Evolutionary conservation across 2,113 vertebrate species (phyloP), one percentile per base, ranked within the genome.

Genomic region (Apeltes quadracus): DNA sequence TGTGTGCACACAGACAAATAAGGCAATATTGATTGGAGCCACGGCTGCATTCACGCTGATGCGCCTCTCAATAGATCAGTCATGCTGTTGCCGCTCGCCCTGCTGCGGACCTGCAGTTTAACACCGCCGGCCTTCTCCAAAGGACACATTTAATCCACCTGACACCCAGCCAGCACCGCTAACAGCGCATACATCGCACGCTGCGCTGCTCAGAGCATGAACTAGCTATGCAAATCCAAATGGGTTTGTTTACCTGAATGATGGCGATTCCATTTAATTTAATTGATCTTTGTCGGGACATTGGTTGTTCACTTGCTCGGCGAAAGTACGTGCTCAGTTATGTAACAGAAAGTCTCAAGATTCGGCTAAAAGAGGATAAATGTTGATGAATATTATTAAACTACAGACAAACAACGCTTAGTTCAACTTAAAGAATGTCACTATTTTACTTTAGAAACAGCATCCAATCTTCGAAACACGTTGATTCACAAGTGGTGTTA

Each of bases 41-140:
- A 54, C 22, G 78, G 82, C 74, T 81, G 79, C 84, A 71, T 89
- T 88, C 78, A 83, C 85, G 79, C 74, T 79, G 88, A 87, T 83
- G 78, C 80, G 82, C 75, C 82, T 82, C 87, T 91, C 87, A 83
- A 88, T 90, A 91, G 85, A 91, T 92, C 85, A 90, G 89, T 87
- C 89, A 88, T 81, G 86, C 83, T 84, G 68, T 48, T 79, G 83
- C 78, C 74, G 70, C 75, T 83, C 78, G 76, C 79, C 87, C 88
- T 77, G 76, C 84, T 78, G 62, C 83, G 85, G 77, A 67, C 77
- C 75, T 72, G 66, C 81, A 87, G 81, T 85, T 92, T 90, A 92
- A 90, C 90, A 85, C 79, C 4, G n/a, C 77, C 38, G 46, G 74
- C 77, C 57, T 61, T 58, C 79, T 80, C 77, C 69, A 78, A 83